A percentile compares a stretch with the other conserved stretches of the same genome.
Evolutionary conservation across 2,888 invertebrate species (phyloP).

Genomic region (Thymelicus acteon): DNA sequence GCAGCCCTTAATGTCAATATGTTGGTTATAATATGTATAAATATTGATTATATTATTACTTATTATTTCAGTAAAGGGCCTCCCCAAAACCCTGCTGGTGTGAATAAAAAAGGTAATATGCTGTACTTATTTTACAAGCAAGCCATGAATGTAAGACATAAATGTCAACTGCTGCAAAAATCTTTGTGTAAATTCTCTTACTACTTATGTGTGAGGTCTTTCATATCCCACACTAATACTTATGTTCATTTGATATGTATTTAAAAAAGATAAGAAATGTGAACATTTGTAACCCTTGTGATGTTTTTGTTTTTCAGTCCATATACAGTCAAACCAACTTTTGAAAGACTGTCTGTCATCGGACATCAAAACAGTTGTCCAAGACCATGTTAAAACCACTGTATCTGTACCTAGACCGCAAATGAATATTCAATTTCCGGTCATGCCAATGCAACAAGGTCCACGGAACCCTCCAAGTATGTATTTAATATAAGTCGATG

Average conservation of each 20-base stretch:
- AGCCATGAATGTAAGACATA: no score
- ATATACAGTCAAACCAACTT: conserved; percentile 32
- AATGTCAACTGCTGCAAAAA: no score
- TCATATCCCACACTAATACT: no score
- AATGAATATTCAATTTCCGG: neutral
- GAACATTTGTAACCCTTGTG: no score
- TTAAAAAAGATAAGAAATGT: no score
- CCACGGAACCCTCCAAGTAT: neutral
- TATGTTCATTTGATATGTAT: no score
- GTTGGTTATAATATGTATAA: no score
- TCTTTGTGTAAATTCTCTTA: no score
- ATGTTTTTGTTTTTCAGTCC: conserved; percentile 13
- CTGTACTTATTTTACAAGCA: neutral
- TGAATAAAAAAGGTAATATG: neutral
- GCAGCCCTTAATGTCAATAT: no score
- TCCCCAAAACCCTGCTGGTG: neutral
- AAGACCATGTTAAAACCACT: conserved; percentile 27
- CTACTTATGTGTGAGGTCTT: no score
- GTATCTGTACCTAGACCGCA: neutral
- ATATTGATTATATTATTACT: neutral
- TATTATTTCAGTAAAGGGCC: neutral
- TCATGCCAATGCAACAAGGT: neutral
- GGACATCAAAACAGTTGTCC: conserved; percentile 35
- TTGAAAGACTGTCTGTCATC: conserved; percentile 35
- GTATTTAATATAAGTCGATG: no score